Base-by-base conservation (phyloP, 2,113 vertebrate genomes). In the Columba janthina region DNA sequence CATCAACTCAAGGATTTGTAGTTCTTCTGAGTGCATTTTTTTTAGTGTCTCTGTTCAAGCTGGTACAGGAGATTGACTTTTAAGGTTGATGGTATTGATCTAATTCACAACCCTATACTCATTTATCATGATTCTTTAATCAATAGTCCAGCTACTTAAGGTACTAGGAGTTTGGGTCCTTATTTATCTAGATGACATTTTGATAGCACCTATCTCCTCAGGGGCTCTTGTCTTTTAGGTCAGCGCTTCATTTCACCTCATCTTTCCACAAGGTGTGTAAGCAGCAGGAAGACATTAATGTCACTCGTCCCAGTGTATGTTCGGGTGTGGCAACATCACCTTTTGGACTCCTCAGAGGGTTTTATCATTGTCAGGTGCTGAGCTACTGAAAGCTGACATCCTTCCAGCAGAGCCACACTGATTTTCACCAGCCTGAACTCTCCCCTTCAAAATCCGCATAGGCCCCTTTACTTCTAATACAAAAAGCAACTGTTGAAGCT, bases 41-140 rank as follows among this genome's bases (percentile, higher is more conserved):
- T 97, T 96, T 92, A 93, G 85, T 83, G 83, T 76, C 81, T 85
- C 80, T 96, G 65, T 95, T 93, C 93, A 93, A 93, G 96, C 88
- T 94, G 82, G 81, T 85, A 92, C 85, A 94, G 74, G 81, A 97
- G 90, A 95, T 85, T 97, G 96, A 90, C 95, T 97, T 97, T 96
- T 89, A 93, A 96, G 89, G 81, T 89, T 96, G 93, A 89, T 64
- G 31, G 76, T 92, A 93, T 94, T 95, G 93, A 97, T 97, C 84
- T 96, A 97, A 96, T 94, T 94, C 91, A 87, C 67, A 96, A 81
- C 64, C 85, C 50, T 86, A 79, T 91, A 88, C 86, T 96, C 95
- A 94, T 97, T 97, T 85, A 96, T 95, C 97, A 92, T 96, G 94
- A 95, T 94, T 94, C 93, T 96, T 97, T 97, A 96, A 98, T 95